Evolutionary conservation across 2,888 invertebrate species (phyloP), one percentile per base, ranked within the genome.

Genomic region (Willowsia nigromaculata): DNA sequence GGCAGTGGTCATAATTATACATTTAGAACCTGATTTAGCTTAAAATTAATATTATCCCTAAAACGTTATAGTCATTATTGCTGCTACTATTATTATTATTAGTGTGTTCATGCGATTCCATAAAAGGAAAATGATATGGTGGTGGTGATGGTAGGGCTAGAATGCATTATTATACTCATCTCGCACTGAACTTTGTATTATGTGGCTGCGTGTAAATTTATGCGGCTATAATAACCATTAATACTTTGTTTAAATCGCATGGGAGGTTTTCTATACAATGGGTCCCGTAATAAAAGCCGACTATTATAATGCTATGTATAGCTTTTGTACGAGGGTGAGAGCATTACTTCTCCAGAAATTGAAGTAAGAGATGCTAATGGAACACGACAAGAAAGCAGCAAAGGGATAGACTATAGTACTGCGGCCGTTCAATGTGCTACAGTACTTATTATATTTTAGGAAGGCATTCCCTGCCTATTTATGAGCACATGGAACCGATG

Each of bases 221-320:
- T 88, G 88, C 84, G 76, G 56, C 76, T 25, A 83, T 84, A 88
- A 84, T 88, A 88, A 88, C 83, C 88, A 84, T 88, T 88, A 88
- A 83, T 88, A 84, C 78, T 88, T 88, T 88, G 88, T 88, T 83
- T 88, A 80, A 84, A 88, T 88, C 84, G 88, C 56, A 65, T 76
- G 84, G 84, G 84, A 84, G 88, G 76, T 43, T 84, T 84, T 47
- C 40, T 53, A 43, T 30, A 53, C 50, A 88, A 84, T 88, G 84
- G 37, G 59, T 27, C 22, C 37, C 37, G 43, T 22, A 59, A 86
- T 86, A 80, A 50, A 87, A 59, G 80, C 40, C 80, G 68, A 80
- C 68, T 59, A 87, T 87, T 87, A 82, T 25, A 43, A 25, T 59
- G 22, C 43, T 71, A 71, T 71, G n/a, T n/a, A n/a, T 9, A 43